Percentiles rank a stretch among this genome's conserved stretches.
Evolutionary conservation across 2,888 invertebrate species (phyloP).

Genomic region (Amphipyra berbera): DNA sequence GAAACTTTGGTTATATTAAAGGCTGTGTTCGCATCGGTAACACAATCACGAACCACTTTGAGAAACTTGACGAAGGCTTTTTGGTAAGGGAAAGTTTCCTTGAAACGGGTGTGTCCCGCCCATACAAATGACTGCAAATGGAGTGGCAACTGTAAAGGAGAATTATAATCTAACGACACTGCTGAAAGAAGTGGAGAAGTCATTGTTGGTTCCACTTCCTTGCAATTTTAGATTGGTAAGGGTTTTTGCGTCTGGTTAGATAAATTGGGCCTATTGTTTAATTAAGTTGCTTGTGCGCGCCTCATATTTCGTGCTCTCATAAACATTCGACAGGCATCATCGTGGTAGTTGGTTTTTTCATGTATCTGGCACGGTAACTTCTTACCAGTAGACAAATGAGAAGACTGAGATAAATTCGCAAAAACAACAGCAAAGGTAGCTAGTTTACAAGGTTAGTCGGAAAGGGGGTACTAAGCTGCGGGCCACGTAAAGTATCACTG

Average conservation of each 20-base stretch:
- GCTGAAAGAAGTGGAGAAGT: conserved; percentile 48
- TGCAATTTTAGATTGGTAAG: conserved; percentile 29
- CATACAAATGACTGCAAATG: conserved; percentile 85
- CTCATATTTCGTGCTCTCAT: conserved; percentile 1
- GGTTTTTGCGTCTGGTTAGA: conserved; percentile 21
- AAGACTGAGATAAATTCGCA: too few relatives aligned
- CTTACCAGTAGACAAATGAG: too few relatives aligned
- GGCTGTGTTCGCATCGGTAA: conserved; percentile 73
- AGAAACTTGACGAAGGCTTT: conserved; percentile 87
- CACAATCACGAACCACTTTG: conserved; percentile 84
- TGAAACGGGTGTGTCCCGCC: conserved; percentile 71
- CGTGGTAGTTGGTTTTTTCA: too few relatives aligned
- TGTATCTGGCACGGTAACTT: too few relatives aligned
- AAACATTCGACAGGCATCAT: too few relatives aligned
- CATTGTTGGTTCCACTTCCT: conserved; percentile 32
- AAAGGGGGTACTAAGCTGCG: too few relatives aligned
- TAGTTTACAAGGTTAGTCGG: too few relatives aligned
- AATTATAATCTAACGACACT: conserved; percentile 67
- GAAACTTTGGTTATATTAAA: conserved; percentile 66
- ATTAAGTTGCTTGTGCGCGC: conserved; percentile 4
- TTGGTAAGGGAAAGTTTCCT: conserved; percentile 82
- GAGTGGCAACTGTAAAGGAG: conserved; percentile 69
- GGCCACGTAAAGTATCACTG: too few relatives aligned
- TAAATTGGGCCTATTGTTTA: conserved; percentile 48
- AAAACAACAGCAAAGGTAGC: too few relatives aligned